phyloP scores from a whole-genome alignment of 1,140 invertebrate genomes.

The Euschistus heros region DNA sequence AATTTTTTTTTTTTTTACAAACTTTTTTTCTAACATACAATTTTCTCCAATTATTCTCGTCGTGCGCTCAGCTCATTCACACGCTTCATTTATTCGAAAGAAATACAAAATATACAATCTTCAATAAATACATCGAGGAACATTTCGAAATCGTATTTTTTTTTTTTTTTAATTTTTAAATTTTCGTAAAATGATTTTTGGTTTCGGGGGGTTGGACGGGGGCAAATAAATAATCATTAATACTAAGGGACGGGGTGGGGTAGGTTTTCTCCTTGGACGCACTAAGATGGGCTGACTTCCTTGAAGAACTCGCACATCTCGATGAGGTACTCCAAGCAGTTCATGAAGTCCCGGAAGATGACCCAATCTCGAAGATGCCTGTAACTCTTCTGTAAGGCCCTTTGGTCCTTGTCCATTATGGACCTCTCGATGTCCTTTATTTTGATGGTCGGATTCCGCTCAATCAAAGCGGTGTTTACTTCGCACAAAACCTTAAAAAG shows the following conservation, averaged over 20 bases:
- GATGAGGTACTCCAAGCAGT: constrained; percentile 46
- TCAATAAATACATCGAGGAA: constrained; percentile 16
- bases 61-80: background rate
- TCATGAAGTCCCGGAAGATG: constrained; percentile 56
- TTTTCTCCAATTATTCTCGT: background rate
- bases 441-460: constrained; percentile 38
- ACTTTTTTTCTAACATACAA: background rate
- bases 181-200: background rate
- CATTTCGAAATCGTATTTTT: constrained; percentile 13
- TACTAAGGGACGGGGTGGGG: background rate
- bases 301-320: constrained; percentile 42
- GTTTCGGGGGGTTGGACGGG: background rate
- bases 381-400: constrained; percentile 37
- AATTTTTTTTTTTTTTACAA: background rate
- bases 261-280: too few relatives aligned
- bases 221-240: background rate
- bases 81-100: background rate
- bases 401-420: constrained; percentile 43
- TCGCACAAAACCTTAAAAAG: constrained; percentile 44
- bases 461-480: constrained; percentile 43
- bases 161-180: background rate
- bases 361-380: constrained; percentile 49
- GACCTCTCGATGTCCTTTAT: constrained; percentile 42
- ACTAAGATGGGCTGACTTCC: background rate
- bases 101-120: constrained; percentile 14